Base-by-base conservation (phyloP, 2,888 invertebrate genomes). In the Encarsia formosa region DNA sequence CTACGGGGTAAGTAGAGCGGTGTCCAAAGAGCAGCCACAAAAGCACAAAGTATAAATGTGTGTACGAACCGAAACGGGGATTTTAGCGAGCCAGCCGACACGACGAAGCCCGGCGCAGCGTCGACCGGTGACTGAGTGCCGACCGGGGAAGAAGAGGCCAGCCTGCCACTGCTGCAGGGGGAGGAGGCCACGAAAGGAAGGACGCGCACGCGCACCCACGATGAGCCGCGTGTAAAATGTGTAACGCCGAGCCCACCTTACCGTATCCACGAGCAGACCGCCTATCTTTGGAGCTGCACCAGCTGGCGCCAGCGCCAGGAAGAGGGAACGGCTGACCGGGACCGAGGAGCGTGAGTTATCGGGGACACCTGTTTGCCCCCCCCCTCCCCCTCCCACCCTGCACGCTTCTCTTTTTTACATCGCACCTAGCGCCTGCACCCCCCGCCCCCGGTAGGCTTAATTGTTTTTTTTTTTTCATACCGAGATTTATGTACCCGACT, bases 81-180 rank as follows among this genome's bases (percentile, higher is more conserved):
- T 8, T 6, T 8, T 26, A 11, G 37, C 46, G n/a, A 11, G 26
- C 43, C 51, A n/a, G 43, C 9, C 34, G 39, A 6, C 29, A 35
- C 61, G 62, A 60, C 63, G 59, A 57, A 61, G 64, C 65, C 64
- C 65, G 67, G 64, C 66, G 66, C 65, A 69, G 62, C 66, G 69
- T 68, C 68, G 65, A 65, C 70, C 70, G 70, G 69, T 69, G 64
- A 71, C 71, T 71, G 69, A 65, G 63, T 42, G 13, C 65, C 64
- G 68, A 66, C 65, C 63, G 66, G 66, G 66, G 69, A 68, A 22
- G 20, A 38, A 22, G 38, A 18, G 38, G 19, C 20, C 22, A 22
- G 16, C 20, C 38, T 22, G 11, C 20, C 19, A 9, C 13, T 38
- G 13, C 22, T 20, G 11, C 15, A 32, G 13, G 32, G 32, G n/a